Percentiles rank a stretch among this genome's conserved stretches.
These are phyloP conservation scores for Benitochromis conjunctus DNA, from an alignment of 2,113 vertebrate genomes.

Conservation along the genomic window DNA sequence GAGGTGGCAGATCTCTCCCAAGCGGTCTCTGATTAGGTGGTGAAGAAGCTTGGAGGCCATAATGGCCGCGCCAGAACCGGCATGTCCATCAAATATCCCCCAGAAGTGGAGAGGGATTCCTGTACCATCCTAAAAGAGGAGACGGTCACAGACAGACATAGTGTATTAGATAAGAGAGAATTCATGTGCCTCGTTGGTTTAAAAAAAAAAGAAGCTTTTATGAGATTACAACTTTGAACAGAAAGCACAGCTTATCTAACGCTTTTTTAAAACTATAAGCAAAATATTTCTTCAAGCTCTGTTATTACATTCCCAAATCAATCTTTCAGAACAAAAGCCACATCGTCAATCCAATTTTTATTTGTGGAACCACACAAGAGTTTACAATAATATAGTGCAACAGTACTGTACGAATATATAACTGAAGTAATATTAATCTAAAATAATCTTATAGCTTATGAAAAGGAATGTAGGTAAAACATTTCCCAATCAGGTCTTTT, in stretches of 20 bases:
- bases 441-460: not conserved
- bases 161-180: not conserved
- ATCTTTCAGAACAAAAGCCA: not conserved
- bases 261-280: not conserved
- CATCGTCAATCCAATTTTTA: not conserved
- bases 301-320: not conserved
- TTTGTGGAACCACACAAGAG: not conserved
- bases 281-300: not conserved
- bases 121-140: constrained; percentile 65
- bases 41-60: constrained; percentile 88
- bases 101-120: constrained; percentile 89
- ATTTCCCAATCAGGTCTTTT: not conserved
- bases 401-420: not conserved
- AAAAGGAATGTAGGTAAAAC: not conserved
- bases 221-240: constrained; percentile 10
- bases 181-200: not conserved
- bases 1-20: constrained; percentile 86
- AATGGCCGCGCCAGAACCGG: constrained; percentile 87
- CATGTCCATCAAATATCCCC: constrained; percentile 94
- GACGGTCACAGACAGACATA: not conserved
- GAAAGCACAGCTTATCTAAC: not conserved
- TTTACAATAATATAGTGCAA: not conserved
- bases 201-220: not conserved
- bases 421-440: not conserved
- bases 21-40: constrained; percentile 84